A percentile compares a stretch with the other conserved stretches of the same genome.
phyloP scores from a whole-genome alignment of 2,113 vertebrate genomes.

The Trachemys scripta region DNA sequence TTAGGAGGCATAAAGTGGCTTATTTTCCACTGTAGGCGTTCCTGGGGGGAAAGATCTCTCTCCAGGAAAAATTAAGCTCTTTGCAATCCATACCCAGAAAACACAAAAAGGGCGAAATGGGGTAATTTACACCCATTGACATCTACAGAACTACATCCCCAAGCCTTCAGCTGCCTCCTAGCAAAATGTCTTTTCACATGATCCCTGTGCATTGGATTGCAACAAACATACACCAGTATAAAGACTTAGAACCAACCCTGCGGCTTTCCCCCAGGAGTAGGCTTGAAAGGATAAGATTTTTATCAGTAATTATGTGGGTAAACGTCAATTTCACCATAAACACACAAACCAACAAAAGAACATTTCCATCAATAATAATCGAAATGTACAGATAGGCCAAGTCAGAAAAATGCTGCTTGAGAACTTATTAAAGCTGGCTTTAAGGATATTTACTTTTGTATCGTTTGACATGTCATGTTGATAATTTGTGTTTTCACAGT shows the following conservation, averaged over 20 bases:
- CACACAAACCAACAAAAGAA: not conserved
- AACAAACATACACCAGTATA: not conserved
- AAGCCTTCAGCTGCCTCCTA: not conserved
- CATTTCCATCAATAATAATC: not conserved
- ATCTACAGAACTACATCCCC: not conserved
- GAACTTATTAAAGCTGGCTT: not conserved
- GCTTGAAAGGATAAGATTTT: not conserved
- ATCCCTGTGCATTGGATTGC: not conserved
- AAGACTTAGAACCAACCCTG: not conserved
- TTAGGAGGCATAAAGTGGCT: not conserved
- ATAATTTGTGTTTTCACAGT: not conserved
- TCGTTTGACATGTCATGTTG: not conserved
- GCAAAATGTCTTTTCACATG: not conserved
- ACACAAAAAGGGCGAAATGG: not conserved
- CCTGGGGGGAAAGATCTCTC: accelerated
- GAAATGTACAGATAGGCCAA: not conserved
- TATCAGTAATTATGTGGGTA: not conserved
- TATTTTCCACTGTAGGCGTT: not conserved
- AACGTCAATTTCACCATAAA: not conserved
- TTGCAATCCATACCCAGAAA: not conserved
- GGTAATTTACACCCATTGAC: accelerated
- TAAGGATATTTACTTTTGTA: not conserved
- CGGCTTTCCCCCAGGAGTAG: not conserved
- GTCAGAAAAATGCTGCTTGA: not conserved
- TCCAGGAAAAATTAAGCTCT: not conserved